Base-by-base conservation (phyloP, 2,797 vertebrate genomes). In the Trematomus bernacchii region DNA sequence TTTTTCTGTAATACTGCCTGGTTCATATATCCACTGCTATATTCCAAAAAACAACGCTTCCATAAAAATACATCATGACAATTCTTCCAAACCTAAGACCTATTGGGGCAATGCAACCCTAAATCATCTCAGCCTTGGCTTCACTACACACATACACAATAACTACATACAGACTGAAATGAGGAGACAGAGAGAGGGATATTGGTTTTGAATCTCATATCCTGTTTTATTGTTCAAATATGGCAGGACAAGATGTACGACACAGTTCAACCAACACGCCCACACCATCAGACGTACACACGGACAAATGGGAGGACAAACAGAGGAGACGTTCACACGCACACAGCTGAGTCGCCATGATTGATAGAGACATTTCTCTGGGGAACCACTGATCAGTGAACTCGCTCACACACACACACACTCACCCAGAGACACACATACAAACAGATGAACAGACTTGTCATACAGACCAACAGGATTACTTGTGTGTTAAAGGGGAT, bases 171-270 rank as follows among this genome's bases (percentile, higher is more conserved):
- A 46, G 43, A 77, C 10, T 51, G 50, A 73, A 81, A 85, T 64
- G 50, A 84, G 10, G 51, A 78, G 53, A 80, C 59, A 1, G 18
- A 47, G 40, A 73, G 18, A 43, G 77, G 68, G 80, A 88, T 81
- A 85, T 87, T 88, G 80, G 81, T 87, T 91, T 79, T 75, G 65
- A 91, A 84, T 88, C 80, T 92, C 87, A 91, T 90, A 86, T 93
- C 91, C 88, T 82, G 85, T 89, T 94, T 93, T 92, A 93, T 94
- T 93, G 90, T 91, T 91, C 77, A 92, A 90, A 90, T 82, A 82
- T 87, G 84, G 84, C 88, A 86, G 78, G 80, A 87, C 82, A 81
- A 85, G 85, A 84, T 83, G 79, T 71, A 91, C 86, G 79, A 84
- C 78, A 84, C 74, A 68, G 74, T 83, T 85, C 85, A 90, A 89